A percentile compares a stretch with the other conserved stretches of the same genome.
Evolutionary conservation across 2,888 invertebrate species (phyloP).

Genomic region (Tricholauxania praeusta): DNA sequence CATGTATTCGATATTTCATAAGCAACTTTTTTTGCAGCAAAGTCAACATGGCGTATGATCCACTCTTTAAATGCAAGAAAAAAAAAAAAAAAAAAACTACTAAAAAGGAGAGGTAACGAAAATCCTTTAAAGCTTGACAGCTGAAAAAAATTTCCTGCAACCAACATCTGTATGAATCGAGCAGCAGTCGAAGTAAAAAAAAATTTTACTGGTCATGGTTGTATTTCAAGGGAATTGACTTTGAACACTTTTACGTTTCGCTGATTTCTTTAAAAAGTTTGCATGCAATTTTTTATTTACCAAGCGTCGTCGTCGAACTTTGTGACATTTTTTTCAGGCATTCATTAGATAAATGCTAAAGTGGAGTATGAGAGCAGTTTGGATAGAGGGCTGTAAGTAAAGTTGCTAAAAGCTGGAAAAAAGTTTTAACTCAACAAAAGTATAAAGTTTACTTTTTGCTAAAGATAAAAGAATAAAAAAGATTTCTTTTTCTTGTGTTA

Average conservation of each 20-base stretch:
- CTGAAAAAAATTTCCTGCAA: not conserved
- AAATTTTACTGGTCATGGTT: not conserved
- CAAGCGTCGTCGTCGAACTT: too few relatives aligned
- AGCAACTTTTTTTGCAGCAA: not conserved
- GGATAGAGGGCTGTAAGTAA: not conserved
- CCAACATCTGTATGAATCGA: not conserved
- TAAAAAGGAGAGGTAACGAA: not conserved
- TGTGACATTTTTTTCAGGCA: not conserved
- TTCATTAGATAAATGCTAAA: constrained; percentile 12
- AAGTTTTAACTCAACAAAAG: constrained; percentile 5
- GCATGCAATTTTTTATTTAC: constrained; percentile 14
- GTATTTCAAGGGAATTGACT: constrained; percentile 53
- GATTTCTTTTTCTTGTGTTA: not conserved
- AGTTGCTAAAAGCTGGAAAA: not conserved
- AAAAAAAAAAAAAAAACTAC: not conserved
- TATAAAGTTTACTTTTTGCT: not conserved
- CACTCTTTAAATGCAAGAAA: not conserved
- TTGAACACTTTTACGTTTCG: constrained; percentile 66
- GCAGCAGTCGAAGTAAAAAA: not conserved
- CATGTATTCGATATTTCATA: too few relatives aligned
- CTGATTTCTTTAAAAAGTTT: constrained; percentile 54
- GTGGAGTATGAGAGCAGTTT: not conserved
- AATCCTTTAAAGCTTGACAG: constrained; percentile 7
- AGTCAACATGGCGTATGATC: constrained; percentile 12
- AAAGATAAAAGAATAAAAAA: not conserved